These are phyloP conservation scores for Chironomus tepperi DNA, from an alignment of 1,140 invertebrate species.

Conservation along the genomic window DNA sequence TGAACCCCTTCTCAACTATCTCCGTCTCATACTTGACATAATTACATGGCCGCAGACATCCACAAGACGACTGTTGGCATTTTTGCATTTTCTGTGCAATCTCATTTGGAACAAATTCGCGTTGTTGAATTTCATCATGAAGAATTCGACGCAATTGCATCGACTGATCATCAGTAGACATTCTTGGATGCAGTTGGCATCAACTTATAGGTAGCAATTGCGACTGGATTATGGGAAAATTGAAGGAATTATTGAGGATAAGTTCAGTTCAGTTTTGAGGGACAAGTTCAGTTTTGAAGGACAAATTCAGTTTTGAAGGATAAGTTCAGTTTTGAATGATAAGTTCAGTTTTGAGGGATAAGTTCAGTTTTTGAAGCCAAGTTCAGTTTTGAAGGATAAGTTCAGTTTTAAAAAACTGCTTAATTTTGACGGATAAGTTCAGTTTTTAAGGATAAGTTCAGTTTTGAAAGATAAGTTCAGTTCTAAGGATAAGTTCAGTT, in stretches of 20 bases:
- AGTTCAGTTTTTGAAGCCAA: neutral
- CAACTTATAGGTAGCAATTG: constrained; percentile 49
- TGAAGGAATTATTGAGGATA: too few relatives aligned
- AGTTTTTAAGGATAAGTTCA: too few relatives aligned
- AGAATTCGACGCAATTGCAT: neutral
- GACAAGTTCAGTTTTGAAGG: neutral
- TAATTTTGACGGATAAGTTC: too few relatives aligned
- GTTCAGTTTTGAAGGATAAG: too few relatives aligned
- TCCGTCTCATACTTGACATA: neutral
- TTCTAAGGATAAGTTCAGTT: too few relatives aligned
- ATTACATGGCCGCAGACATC: neutral
- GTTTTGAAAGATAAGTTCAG: too few relatives aligned
- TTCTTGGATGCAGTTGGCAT: neutral
- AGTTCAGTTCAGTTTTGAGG: neutral
- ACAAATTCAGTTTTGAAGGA: too few relatives aligned
- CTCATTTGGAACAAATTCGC: neutral
- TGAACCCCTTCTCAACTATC: neutral
- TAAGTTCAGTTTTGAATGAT: neutral
- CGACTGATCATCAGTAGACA: neutral
- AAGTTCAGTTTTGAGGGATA: neutral
- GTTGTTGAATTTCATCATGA: neutral
- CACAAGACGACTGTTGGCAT: neutral
- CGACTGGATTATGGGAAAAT: too few relatives aligned
- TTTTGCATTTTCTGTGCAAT: neutral
- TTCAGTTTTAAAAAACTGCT: too few relatives aligned